Evolutionary conservation across 1,140 invertebrate genomes (phyloP).

Genomic region (Neoseiulus cucumeris): DNA sequence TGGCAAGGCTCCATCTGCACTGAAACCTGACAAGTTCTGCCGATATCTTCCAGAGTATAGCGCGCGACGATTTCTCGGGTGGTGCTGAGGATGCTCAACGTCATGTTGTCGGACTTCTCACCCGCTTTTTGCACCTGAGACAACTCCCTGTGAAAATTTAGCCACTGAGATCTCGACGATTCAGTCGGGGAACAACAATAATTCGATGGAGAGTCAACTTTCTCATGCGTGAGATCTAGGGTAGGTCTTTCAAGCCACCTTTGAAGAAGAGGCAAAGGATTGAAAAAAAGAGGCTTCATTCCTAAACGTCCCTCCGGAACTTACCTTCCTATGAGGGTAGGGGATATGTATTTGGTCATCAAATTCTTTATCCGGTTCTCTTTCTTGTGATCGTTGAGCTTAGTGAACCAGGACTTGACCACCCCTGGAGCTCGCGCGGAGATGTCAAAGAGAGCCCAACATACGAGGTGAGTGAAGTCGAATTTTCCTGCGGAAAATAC

Average conservation of each 20-base stretch:
- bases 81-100: background rate
- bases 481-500: too few relatives aligned
- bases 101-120: too few relatives aligned
- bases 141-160: too few relatives aligned
- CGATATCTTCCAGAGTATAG: background rate
- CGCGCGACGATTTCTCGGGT: background rate
- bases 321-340: background rate
- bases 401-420: background rate
- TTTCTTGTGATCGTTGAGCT: background rate
- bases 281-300: too few relatives aligned
- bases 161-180: too few relatives aligned
- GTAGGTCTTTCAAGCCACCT: too few relatives aligned
- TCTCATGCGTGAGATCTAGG: too few relatives aligned
- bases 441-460: background rate
- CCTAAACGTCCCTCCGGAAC: too few relatives aligned
- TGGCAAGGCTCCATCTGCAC: background rate
- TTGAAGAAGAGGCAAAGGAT: too few relatives aligned
- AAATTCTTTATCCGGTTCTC: background rate
- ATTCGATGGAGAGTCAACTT: too few relatives aligned
- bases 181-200: too few relatives aligned
- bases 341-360: conserved; percentile 1
- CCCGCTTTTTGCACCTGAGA: too few relatives aligned
- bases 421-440: background rate
- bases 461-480: background rate
- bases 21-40: background rate